Base-by-base conservation (phyloP, 2,888 invertebrate species). In the Smittia aterrima region DNA sequence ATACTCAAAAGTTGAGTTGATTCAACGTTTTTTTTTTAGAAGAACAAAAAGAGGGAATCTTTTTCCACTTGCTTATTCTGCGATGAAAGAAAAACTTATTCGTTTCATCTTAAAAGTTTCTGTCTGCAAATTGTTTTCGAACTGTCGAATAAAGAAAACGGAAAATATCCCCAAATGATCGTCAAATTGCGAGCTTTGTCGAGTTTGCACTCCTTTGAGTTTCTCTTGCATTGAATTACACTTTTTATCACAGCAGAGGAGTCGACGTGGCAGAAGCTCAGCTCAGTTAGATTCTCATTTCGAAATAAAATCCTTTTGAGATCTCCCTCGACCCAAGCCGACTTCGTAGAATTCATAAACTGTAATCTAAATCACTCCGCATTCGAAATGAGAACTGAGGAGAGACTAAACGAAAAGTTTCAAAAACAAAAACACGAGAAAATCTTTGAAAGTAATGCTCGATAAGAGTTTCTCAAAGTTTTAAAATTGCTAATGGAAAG, bases 91-190 rank as follows among this genome's bases (percentile, higher is more conserved):
- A 16, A 47, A 47, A 47, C 47, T 47, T 47, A n/a, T 47, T 47
- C 47, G 47, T n/a, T 47, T 47, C 47, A 47, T 47, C 47, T 47
- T 47, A 53, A 47, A 41, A 68, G 66, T 40, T 66, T 68, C 47
- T 13, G 54, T 71, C 71, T 71, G 71, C 71, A 58, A 71, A 27
- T 54, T 71, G 54, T 71, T 27, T 13, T 27, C 22, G 47, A 20
- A n/a, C 25, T 24, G 13, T 18, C 9, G 24, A 66, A 68, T 68
- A 25, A 53, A 68, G 68, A 68, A 32, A 68, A 47, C n/a, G 47
- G 70, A 71, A 71, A 32, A 27, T 24, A n/a, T 27, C 58, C 54
- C 58, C 41, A 71, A 71, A 20, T 71, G 71, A 71, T 6, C 58
- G 16, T 71, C 54, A 58, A 71, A 71, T 32, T 71, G 47, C 47